phyloP scores from a whole-genome alignment of 92 coral and sea anemone species.

The Phenganax marumi region DNA sequence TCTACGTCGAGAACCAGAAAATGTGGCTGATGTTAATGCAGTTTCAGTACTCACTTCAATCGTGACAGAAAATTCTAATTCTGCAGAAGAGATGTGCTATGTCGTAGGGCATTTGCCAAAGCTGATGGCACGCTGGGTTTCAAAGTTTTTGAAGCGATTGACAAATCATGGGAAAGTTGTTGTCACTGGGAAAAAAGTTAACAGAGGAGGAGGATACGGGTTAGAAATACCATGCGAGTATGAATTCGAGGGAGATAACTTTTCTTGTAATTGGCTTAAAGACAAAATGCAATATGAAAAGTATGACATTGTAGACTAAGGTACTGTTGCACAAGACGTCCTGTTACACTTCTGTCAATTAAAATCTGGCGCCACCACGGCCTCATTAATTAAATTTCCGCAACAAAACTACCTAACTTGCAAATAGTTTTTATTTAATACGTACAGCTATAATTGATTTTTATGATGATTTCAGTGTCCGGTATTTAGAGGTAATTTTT shows the following conservation, averaged over 20 bases:
- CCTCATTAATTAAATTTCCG: background rate
- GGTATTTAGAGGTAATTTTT: slow-evolving; percentile 1
- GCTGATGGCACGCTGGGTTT: slow-evolving; percentile 46
- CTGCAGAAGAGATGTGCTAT: too few relatives aligned
- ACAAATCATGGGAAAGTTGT: slow-evolving; percentile 33
- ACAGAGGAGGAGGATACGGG: slow-evolving; percentile 50
- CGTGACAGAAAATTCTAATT: too few relatives aligned
- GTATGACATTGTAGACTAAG: slow-evolving; percentile 13
- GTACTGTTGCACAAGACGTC: background rate
- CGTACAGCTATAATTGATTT: background rate
- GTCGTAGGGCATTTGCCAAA: slow-evolving; percentile 23
- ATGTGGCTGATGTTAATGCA: slow-evolving; percentile 1
- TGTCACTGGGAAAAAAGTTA: slow-evolving; percentile 47
- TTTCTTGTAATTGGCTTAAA: slow-evolving; percentile 50
- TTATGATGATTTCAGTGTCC: slow-evolving; percentile 1
- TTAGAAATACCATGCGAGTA: slow-evolving; percentile 53
- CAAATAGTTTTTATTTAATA: background rate
- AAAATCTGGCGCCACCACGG: background rate
- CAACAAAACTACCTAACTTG: background rate
- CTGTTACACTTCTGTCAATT: slow-evolving; percentile 10
- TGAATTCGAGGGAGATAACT: slow-evolving; percentile 46
- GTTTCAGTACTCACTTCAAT: background rate
- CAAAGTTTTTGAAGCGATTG: slow-evolving; percentile 45
- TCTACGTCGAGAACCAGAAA: slow-evolving; percentile 16
- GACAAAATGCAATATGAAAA: slow-evolving; percentile 26